These are phyloP conservation scores for Physella acuta DNA, from an alignment of 1,140 invertebrate species.

Conservation along the genomic window DNA sequence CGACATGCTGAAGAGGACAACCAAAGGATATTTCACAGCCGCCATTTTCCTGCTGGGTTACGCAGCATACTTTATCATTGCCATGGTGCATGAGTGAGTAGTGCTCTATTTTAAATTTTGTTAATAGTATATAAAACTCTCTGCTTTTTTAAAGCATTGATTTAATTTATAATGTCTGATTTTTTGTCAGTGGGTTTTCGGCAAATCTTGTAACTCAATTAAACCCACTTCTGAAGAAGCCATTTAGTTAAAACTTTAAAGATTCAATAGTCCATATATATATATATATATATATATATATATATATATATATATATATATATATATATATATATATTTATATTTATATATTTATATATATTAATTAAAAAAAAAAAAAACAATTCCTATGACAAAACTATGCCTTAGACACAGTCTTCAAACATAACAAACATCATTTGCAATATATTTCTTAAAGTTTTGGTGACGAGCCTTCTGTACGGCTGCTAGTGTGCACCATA, in stretches of 20 bases:
- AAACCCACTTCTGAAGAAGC: too few relatives aligned
- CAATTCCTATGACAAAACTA: neutral
- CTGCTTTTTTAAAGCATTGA: too few relatives aligned
- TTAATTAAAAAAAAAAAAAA: too few relatives aligned
- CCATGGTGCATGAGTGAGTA: slow-evolving; percentile 20
- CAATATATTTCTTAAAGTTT: slow-evolving; percentile 4
- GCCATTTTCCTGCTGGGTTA: slow-evolving; percentile 7
- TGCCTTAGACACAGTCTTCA: neutral
- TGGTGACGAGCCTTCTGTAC: slow-evolving; percentile 16
- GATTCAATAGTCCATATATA: too few relatives aligned
- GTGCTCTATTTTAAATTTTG: neutral
- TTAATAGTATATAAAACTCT: neutral
- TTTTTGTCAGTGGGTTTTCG: neutral
- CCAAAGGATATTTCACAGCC: slow-evolving; percentile 2
- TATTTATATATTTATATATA: too few relatives aligned
- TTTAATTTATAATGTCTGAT: too few relatives aligned
- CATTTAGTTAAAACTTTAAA: too few relatives aligned
- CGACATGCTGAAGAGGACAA: neutral
- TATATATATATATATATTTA: too few relatives aligned
- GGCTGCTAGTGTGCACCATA: slow-evolving; percentile 19
- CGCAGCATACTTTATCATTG: slow-evolving; percentile 21
- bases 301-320: too few relatives aligned
- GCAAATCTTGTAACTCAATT: too few relatives aligned
- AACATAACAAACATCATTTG: neutral
- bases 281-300: too few relatives aligned